Base-by-base conservation (phyloP, 1,140 invertebrate species). In the Brachystomella parvula region DNA sequence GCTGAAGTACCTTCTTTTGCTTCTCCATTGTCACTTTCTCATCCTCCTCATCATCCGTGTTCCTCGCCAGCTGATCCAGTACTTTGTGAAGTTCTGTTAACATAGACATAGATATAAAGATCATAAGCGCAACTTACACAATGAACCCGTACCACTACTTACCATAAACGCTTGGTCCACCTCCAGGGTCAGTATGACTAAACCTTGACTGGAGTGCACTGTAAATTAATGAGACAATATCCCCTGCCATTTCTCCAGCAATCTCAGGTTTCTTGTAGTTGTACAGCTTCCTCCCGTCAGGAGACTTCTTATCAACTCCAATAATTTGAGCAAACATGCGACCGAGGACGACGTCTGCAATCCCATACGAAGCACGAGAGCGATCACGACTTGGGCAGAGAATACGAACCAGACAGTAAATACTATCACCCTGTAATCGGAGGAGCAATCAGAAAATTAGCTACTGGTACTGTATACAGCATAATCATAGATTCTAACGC, bases 211-310 rank as follows among this genome's bases (percentile, higher is more conserved):
- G n/a, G 92, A 77, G 49, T 3, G 92, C 81, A 74, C 78, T 81
- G 76, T 83, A 87, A 3, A 88, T 84, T 26, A 86, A 82, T 73
- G 86, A 85, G 9, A 85, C 87, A 79, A 92, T 92, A 78, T 93
- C 88, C 15, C 82, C 82, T 31, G 77, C 78, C 73, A 77, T 77
- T 28, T 66, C 65, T 67, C 74, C 75, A 24, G 64, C 71, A 21
- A 68, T 69, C 75, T 78, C 74, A 3, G 78, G 77, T 60, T 76
- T 72, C 68, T 81, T 80, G 68, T 78, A 87, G 75, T 87, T 84
- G 2, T 81, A 76, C 19, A 91, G 75, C 57, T 82, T 83, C 61
- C 81, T 74, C n/a, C 84, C 87, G 78, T 89, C 86, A 47, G 75
- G 69, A 62, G 85, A 85, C 61, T 84, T 81, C 71, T 83, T 82